A percentile compares a stretch with the other conserved stretches of the same genome.
These are phyloP conservation scores for Sericinus montela DNA, from an alignment of 2,888 invertebrate genomes.

Conservation along the genomic window DNA sequence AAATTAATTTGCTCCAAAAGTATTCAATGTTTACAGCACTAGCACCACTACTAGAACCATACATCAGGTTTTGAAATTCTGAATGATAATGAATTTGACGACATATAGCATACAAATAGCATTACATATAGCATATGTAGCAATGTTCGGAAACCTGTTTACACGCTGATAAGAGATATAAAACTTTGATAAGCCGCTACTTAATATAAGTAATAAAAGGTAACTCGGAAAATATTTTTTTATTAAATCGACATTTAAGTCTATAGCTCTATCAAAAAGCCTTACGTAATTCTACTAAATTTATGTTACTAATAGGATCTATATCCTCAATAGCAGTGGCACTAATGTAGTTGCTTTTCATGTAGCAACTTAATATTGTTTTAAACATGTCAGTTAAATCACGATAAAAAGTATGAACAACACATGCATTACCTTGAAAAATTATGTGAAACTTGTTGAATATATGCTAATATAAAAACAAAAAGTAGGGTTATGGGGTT, in stretches of 20 bases:
- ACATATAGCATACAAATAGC: slow-evolving; percentile 5
- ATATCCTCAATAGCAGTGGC: neutral
- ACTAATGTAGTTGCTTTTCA: neutral
- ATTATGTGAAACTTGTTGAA: neutral
- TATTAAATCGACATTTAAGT: neutral
- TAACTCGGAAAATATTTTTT: slow-evolving; percentile 8
- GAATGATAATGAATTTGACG: slow-evolving; percentile 3
- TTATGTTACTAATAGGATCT: neutral
- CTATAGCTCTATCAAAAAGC: neutral
- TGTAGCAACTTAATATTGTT: neutral
- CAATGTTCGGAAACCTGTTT: slow-evolving; percentile 3
- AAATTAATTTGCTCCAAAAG: neutral
- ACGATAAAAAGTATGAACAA: neutral
- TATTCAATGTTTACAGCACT: neutral
- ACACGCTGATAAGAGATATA: neutral
- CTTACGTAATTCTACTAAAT: neutral
- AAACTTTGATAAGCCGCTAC: slow-evolving; percentile 6
- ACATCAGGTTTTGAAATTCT: neutral
- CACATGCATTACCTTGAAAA: neutral
- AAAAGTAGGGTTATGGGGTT: neutral
- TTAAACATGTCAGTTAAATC: neutral
- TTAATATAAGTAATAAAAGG: slow-evolving; percentile 2
- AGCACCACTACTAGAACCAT: neutral
- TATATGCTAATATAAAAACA: neutral
- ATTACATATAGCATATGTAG: slow-evolving; percentile 5